Evolutionary conservation across 2,113 vertebrate species (phyloP).

Genomic region (Leptodactylus fuscus): DNA sequence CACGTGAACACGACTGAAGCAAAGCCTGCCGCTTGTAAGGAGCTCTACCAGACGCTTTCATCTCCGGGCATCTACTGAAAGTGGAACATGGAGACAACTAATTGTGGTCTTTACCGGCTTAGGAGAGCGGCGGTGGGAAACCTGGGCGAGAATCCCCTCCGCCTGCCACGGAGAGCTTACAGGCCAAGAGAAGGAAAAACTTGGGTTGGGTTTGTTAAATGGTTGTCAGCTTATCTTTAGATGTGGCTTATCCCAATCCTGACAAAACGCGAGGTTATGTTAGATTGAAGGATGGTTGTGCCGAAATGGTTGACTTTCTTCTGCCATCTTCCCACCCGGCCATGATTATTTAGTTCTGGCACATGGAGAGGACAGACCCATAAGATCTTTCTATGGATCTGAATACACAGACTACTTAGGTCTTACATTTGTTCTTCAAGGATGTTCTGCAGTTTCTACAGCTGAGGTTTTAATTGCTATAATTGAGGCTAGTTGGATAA

Average conservation of each 20-base stretch:
- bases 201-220: too few relatives aligned
- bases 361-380: too few relatives aligned
- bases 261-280: too few relatives aligned
- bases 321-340: too few relatives aligned
- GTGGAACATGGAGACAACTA: background rate
- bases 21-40: conserved; percentile 35
- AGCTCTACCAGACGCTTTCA: conserved; percentile 7
- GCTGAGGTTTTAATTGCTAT: conserved; percentile 10
- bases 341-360: too few relatives aligned
- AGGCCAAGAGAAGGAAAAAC: background rate
- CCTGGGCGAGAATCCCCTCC: too few relatives aligned
- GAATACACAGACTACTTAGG: too few relatives aligned
- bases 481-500: conserved; percentile 4
- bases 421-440: background rate
- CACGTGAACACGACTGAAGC: conserved; percentile 29
- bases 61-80: conserved; percentile 16
- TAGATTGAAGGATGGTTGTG: too few relatives aligned
- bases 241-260: too few relatives aligned
- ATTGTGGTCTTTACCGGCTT: conserved; percentile 17
- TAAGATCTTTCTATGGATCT: too few relatives aligned
- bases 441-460: background rate
- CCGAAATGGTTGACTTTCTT: too few relatives aligned
- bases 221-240: too few relatives aligned
- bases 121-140: background rate
- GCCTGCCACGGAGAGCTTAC: background rate